Evolutionary conservation across 2,797 vertebrate species (phyloP).

Genomic region (Coendou prehensilis): DNA sequence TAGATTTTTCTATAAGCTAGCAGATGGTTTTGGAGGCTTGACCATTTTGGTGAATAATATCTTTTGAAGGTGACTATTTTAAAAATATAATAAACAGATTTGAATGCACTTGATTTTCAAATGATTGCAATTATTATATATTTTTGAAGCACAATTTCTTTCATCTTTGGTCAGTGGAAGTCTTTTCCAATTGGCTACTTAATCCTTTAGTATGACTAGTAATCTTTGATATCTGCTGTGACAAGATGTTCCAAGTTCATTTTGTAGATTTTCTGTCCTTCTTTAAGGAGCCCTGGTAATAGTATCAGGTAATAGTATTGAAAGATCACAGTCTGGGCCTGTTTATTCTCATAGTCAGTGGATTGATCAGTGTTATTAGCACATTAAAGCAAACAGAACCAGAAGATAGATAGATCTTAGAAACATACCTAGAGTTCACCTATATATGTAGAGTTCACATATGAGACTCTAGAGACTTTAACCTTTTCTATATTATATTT

Average conservation of each 20-base stretch:
- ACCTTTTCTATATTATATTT: neutral
- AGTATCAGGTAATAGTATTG: neutral
- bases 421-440: neutral
- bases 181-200: neutral
- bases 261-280: neutral
- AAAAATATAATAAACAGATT: neutral
- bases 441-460: neutral
- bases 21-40: neutral
- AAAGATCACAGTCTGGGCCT: neutral
- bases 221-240: neutral
- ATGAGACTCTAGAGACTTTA: neutral
- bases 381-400: neutral
- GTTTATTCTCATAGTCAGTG: neutral
- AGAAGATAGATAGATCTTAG: neutral
- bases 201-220: neutral
- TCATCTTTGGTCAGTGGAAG: neutral
- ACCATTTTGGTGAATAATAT: neutral
- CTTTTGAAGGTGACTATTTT: slow-evolving; percentile 1
- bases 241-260: neutral
- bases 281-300: neutral
- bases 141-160: neutral
- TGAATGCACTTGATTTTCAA: neutral
- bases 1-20: neutral
- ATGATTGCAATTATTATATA: neutral
- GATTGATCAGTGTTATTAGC: neutral